Conservation (phyloP, 2,113 vertebrate species). For the Otus sunia region DNA sequence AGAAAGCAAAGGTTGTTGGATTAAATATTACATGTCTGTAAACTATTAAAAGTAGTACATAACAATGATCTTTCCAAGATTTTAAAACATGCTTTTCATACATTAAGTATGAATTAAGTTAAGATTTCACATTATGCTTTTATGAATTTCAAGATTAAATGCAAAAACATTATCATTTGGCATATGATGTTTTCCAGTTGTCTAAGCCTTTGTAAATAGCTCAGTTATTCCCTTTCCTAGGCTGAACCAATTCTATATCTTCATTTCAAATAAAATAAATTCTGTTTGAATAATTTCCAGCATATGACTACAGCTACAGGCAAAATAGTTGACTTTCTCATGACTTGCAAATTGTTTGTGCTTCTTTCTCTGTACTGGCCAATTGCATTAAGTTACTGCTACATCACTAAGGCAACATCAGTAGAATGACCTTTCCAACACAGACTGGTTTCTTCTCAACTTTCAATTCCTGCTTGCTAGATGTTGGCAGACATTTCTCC, state of each 20-base stretch:
- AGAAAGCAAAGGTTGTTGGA: background rate
- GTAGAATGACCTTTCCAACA: background rate
- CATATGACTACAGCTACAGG: background rate
- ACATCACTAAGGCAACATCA: conserved; percentile 38
- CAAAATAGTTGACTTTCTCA: background rate
- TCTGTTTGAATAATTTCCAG: background rate
- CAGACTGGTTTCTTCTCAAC: conserved; percentile 14
- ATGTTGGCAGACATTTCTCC: background rate
- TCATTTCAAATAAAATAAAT: background rate
- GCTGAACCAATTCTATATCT: background rate
- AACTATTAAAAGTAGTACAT: background rate
- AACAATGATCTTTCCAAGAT: background rate
- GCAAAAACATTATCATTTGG: background rate
- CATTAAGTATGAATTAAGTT: background rate
- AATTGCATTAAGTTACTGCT: conserved; percentile 15
- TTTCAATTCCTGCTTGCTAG: background rate
- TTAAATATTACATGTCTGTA: background rate
- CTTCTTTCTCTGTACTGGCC: background rate
- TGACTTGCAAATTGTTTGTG: background rate
- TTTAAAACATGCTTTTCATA: background rate
- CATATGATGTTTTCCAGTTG: background rate
- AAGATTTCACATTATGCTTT: background rate
- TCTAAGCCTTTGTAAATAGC: background rate
- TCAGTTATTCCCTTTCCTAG: background rate
- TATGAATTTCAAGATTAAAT: background rate